Base-by-base conservation (phyloP, 2,888 invertebrate genomes). In the Drosophila emarginata region DNA sequence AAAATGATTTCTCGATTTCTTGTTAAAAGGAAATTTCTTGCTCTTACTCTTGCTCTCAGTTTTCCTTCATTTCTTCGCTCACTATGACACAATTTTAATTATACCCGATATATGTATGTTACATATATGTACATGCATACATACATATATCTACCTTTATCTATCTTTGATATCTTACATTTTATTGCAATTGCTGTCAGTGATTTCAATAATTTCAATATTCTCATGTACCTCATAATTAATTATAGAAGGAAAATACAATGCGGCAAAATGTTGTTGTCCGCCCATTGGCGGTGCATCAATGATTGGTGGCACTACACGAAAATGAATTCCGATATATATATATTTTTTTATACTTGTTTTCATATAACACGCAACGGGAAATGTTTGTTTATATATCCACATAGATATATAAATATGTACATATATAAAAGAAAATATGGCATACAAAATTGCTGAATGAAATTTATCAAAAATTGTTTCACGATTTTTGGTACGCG, bases 1-100 rank as follows among this genome's bases (percentile, higher is more conserved):
- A 58, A 69, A 85, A 81, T 79, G 77, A 85, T 87, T 87, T 84
- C 79, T 81, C 74, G 70, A 76, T 74, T 32, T 18, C 18, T 9
- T 15, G 3, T 15, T 15, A 1, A 18, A 79, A 69, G 74, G 65
- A 68, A 65, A 78, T 75, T 77, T 72, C 37, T 67, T 69, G 50
- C 40, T 45, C 18, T n/a, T 9, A 9, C 2, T 32, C 4, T 69
- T 54, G 9, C 15, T 18, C 18, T 37, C n/a, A n/a, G n/a, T n/a
- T n/a, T 32, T 32, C 32, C 4, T 28, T 11, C 11, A 32, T 9
- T 32, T 32, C 11, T 32, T 32, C 5, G 12, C 36, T 36, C 36
- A 9, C 40, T 40, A 7, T 15, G 40, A 45, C 40, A 18, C 18
- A 45, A 18, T 45, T 45, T 45, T 45, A 45, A 45, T 45, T 45